phyloP scores from a whole-genome alignment of 2,888 invertebrate genomes.

The Blastobasis adustella region DNA sequence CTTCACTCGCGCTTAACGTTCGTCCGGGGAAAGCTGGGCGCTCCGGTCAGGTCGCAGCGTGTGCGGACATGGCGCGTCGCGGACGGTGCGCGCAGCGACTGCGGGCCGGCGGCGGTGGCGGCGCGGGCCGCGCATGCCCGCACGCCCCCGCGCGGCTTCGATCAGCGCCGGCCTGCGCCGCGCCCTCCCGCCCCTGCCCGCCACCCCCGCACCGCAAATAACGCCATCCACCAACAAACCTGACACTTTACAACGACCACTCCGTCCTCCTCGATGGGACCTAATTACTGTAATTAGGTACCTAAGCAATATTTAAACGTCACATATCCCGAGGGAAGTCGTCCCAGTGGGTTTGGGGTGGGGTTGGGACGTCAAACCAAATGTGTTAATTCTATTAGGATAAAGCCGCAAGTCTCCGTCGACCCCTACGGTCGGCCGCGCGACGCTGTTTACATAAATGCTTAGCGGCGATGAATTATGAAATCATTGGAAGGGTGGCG shows the following conservation, averaged over 20 bases:
- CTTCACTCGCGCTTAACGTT: slow-evolving; percentile 40
- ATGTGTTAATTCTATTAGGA: slow-evolving; percentile 16
- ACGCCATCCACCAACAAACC: slow-evolving; percentile 52
- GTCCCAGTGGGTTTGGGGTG: slow-evolving; percentile 3
- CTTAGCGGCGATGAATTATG: slow-evolving; percentile 29
- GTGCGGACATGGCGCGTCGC: slow-evolving; percentile 63
- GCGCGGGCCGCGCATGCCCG: slow-evolving; percentile 43
- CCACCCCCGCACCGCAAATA: slow-evolving; percentile 51
- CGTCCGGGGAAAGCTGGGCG: slow-evolving; percentile 46
- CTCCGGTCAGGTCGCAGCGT: slow-evolving; percentile 61
- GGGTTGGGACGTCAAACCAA: slow-evolving; percentile 4
- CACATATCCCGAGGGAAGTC: slow-evolving; percentile 10
- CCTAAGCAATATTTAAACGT: slow-evolving; percentile 17
- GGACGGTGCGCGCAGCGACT: slow-evolving; percentile 61
- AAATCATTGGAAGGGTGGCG: slow-evolving; percentile 17
- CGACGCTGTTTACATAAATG: slow-evolving; percentile 26
- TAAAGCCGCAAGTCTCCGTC: slow-evolving; percentile 16
- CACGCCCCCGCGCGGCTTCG: slow-evolving; percentile 49
- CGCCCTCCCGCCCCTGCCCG: slow-evolving; percentile 51
- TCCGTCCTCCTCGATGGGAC: slow-evolving; percentile 29
- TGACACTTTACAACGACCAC: slow-evolving; percentile 41
- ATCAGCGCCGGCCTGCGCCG: slow-evolving; percentile 60
- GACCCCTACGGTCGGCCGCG: slow-evolving; percentile 18
- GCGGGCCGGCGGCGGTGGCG: slow-evolving; percentile 50
- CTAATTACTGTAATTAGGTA: slow-evolving; percentile 27